Evolutionary conservation across 2,113 vertebrate species (phyloP).

Genomic region (Eulemur rufifrons): DNA sequence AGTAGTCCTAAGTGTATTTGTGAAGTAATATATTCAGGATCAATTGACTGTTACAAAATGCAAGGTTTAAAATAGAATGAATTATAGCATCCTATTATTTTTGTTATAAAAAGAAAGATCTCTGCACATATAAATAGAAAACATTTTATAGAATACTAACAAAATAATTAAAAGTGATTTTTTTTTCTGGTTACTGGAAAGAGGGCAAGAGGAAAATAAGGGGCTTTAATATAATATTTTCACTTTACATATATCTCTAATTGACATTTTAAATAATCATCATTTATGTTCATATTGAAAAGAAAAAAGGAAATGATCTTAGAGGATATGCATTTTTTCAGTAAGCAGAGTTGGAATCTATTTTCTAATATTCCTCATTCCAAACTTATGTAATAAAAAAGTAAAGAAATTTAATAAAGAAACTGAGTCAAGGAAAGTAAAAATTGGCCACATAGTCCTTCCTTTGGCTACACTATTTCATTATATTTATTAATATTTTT

Average conservation of each 20-base stretch:
- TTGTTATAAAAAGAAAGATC: not conserved
- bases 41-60: not conserved
- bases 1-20: not conserved
- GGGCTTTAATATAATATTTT: not conserved
- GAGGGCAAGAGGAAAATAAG: not conserved
- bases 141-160: not conserved
- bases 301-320: not conserved
- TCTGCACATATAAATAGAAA: not conserved
- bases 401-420: not conserved
- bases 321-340: not conserved
- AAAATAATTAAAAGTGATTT: not conserved
- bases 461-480: not conserved
- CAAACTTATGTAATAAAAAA: not conserved
- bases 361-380: not conserved
- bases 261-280: not conserved
- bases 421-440: not conserved
- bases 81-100: not conserved
- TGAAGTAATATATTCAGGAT: not conserved
- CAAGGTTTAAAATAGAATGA: not conserved
- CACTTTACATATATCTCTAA: not conserved
- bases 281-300: not conserved
- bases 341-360: not conserved
- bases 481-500: not conserved
- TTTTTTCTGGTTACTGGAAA: not conserved
- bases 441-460: not conserved